Percentiles rank a stretch among this genome's conserved stretches.
Conservation (phyloP, 2,797 vertebrate species). For the Acanthurus tractus region DNA sequence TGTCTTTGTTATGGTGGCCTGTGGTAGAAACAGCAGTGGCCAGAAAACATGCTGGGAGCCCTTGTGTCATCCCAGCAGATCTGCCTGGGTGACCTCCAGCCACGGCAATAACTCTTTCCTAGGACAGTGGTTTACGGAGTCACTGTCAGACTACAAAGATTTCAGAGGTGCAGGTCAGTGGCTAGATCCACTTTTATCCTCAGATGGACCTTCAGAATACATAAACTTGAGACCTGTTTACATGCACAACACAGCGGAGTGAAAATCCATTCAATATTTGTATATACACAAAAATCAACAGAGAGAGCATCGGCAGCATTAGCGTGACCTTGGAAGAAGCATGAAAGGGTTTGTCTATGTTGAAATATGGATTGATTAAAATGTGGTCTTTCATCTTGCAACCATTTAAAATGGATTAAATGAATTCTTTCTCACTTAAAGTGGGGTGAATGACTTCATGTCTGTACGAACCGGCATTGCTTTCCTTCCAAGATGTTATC, state of each 20-base stretch:
- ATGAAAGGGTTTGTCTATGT: slow-evolving; percentile 49
- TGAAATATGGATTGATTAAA: slow-evolving; percentile 56
- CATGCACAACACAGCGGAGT: slow-evolving; percentile 40
- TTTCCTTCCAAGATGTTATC: background rate
- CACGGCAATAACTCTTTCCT: slow-evolving; percentile 59
- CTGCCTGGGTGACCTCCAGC: slow-evolving; percentile 74
- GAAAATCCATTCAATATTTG: slow-evolving; percentile 46
- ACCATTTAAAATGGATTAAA: slow-evolving; percentile 39
- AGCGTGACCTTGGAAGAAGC: slow-evolving; percentile 51
- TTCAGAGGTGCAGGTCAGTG: slow-evolving; percentile 52
- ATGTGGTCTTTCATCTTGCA: slow-evolving; percentile 48
- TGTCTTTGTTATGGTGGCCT: slow-evolving; percentile 79
- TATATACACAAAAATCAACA: slow-evolving; percentile 25
- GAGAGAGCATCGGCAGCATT: slow-evolving; percentile 40
- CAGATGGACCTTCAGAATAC: slow-evolving; percentile 51
- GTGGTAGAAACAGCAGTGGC: slow-evolving; percentile 61
- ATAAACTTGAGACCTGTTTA: slow-evolving; percentile 51
- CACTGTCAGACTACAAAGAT: slow-evolving; percentile 53
- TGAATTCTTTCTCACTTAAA: background rate
- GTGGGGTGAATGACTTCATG: background rate
- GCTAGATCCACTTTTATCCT: slow-evolving; percentile 27
- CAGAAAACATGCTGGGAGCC: slow-evolving; percentile 71
- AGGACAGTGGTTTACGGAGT: slow-evolving; percentile 33
- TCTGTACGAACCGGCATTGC: slow-evolving; percentile 2
- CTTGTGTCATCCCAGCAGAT: slow-evolving; percentile 69